phyloP scores from a whole-genome alignment of 2,888 invertebrate genomes.

The Trichopoda pennipes region DNA sequence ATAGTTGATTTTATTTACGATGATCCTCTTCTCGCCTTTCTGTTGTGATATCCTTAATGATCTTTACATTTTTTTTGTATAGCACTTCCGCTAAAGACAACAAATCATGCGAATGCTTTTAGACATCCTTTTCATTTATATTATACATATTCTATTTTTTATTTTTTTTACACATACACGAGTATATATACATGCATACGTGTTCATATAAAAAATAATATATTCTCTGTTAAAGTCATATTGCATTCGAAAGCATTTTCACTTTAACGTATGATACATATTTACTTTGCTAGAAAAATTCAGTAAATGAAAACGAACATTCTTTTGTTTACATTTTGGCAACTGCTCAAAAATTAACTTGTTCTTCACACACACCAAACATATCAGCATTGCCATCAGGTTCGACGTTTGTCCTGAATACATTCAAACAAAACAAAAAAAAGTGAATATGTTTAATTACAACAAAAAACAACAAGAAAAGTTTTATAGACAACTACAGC shows the following conservation, averaged over 20 bases:
- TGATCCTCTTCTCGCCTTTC: too few species aligned
- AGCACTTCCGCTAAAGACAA: too few species aligned
- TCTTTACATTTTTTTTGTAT: too few species aligned
- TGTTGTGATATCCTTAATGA: too few species aligned
- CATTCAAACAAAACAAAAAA: neutral
- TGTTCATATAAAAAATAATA: neutral
- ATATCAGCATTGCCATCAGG: neutral
- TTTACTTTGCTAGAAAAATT: neutral
- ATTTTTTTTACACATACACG: too few species aligned
- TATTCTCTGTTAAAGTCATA: neutral
- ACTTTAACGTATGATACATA: neutral
- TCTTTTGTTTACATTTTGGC: conserved; percentile 46
- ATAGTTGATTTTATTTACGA: too few species aligned
- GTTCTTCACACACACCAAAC: neutral
- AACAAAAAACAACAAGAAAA: conserved; percentile 13
- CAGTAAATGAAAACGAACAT: conserved; percentile 5
- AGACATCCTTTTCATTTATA: too few species aligned
- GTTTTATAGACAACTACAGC: neutral
- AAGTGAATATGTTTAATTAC: conserved; percentile 10
- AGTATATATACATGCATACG: too few species aligned
- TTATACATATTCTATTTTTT: too few species aligned
- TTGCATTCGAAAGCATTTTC: neutral
- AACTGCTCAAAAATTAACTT: conserved; percentile 36
- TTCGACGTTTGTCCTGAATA: neutral
- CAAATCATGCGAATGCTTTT: too few species aligned